Evolutionary conservation across 2,888 invertebrate species (phyloP).

Genomic region (Dugesia japonica): DNA sequence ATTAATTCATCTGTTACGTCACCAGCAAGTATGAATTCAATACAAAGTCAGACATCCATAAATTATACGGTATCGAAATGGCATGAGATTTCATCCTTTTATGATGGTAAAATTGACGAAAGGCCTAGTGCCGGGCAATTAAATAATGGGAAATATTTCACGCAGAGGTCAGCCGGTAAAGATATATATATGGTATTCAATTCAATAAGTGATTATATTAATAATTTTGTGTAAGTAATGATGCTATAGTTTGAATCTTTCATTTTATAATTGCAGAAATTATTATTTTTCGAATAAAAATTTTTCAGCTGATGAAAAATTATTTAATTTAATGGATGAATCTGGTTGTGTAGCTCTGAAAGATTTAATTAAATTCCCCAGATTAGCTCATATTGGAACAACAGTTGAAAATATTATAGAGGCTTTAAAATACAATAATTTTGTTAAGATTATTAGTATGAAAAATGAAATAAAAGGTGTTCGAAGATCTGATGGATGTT

Average conservation of each 20-base stretch:
- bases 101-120: neutral
- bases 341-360: neutral
- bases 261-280: neutral
- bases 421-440: neutral
- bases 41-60: neutral
- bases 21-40: neutral
- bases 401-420: conserved; percentile 5
- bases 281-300: conserved; percentile 3
- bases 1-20: neutral
- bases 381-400: conserved; percentile 15
- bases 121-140: neutral
- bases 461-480: neutral
- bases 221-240: neutral
- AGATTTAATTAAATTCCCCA: conserved; percentile 1
- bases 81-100: neutral
- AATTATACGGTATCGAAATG: neutral
- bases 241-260: neutral
- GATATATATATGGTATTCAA: conserved; percentile 2
- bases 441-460: neutral
- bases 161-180: neutral
- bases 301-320: neutral
- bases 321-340: neutral
- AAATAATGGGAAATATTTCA: neutral
- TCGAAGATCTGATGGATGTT: conserved; percentile 20
- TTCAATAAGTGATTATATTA: conserved; percentile 13